Base-by-base conservation (phyloP, 37 sponge, comb jelly and placozoan species). In the Halisarca cf. caerulea region DNA sequence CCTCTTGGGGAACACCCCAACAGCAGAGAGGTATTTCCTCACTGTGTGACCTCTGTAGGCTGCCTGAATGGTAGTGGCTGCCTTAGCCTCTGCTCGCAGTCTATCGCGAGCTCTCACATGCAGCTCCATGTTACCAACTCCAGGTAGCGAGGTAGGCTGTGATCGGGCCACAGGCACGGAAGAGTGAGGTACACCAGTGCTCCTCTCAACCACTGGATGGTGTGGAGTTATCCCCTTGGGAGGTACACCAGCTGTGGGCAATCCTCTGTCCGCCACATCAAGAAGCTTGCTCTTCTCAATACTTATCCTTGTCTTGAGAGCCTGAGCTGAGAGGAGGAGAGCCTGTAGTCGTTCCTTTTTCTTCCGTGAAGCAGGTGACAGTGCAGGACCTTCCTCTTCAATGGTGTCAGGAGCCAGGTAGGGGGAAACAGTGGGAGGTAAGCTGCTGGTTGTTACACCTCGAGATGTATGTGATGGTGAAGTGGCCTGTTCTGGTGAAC, bases 21-120 rank as follows among this genome's bases (percentile, higher is more conserved):
- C 42, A 24, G 24, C 25, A n/a, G 38, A 36, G 21, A 74, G 44
- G 39, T 35, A 15, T 37, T 74, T 74, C 11, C 84, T 66, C 42
- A 89, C 84, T n/a, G 57, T n/a, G 41, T 89, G 59, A 15, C 93
- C 90, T 64, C 87, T 79, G 73, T 69, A 92, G 32, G 84, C 84
- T 35, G 93, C 81, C 72, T 92, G 93, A 55, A 92, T 92, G 55
- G 59, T 79, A 8, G 68, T 2, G 0, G 90, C 93, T 38, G 93
- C 93, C 21, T 59, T 79, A 3, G 39, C 61, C 61, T 80, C 74
- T 32, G 41, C 58, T 0, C 32, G 39, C 27, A 36, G 39, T n/a
- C 23, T 60, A 53, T 85, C 78, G 27, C 78, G 57, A 15, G 36
- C 38, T 27, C 37, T 34, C 11, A 83, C 83, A 60, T 82, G 84